A percentile compares a stretch with the other conserved stretches of the same genome.
Conservation (phyloP, 2,888 invertebrate genomes). For the Tipula confusa region DNA sequence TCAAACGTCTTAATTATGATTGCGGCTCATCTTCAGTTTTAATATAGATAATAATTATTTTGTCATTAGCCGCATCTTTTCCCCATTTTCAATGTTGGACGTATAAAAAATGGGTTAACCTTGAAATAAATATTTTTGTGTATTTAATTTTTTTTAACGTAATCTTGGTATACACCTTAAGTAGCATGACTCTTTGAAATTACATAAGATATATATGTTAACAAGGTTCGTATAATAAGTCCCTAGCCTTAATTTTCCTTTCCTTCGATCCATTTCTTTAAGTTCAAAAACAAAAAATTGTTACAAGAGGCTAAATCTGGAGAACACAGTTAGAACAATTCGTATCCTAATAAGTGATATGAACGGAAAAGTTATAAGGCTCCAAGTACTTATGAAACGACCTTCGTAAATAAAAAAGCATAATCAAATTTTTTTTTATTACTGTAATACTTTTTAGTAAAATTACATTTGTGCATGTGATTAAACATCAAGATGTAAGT, state of each 20-base stretch:
- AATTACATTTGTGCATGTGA: neutral
- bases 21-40: neutral
- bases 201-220: neutral
- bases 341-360: too few relatives aligned
- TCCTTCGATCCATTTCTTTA: too few relatives aligned
- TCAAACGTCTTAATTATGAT: too few relatives aligned
- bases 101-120: neutral
- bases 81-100: neutral
- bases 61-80: neutral
- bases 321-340: too few relatives aligned
- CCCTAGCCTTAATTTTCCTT: too few relatives aligned
- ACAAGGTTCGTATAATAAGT: too few relatives aligned
- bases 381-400: too few relatives aligned
- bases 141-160: neutral
- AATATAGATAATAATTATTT: neutral
- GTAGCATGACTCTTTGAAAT: neutral
- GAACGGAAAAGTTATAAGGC: too few relatives aligned
- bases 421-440: neutral
- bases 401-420: too few relatives aligned
- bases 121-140: neutral
- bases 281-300: too few relatives aligned
- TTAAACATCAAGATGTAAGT: neutral
- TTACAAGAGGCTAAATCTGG: too few relatives aligned
- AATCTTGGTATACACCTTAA: neutral
- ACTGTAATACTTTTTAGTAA: neutral